Evolutionary conservation across 2,113 vertebrate genomes (phyloP), one percentile per base, ranked within the genome.

Genomic region (Catharus minimus): DNA sequence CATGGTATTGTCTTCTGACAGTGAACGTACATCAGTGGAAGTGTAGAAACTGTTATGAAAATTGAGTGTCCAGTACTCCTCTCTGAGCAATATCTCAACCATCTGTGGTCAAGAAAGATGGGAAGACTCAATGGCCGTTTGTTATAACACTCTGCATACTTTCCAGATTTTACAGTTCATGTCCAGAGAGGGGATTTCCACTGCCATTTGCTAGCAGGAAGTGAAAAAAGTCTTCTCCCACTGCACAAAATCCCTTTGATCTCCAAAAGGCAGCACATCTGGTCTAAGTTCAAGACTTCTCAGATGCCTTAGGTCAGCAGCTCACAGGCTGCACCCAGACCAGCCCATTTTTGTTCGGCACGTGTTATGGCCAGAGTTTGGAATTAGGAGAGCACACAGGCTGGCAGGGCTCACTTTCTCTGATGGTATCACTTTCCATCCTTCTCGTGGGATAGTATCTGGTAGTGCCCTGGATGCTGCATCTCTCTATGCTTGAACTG

Each of bases 221-320:
- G 56, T 60, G 16, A 74, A 53, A 91, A 66, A 68, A 4, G 3
- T 64, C 41, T 89, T 36, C 15, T 64, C 33, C 49, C 28, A 67
- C 12, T 12, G 47, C 10, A 28, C 11, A 89, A 83, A 86, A 15
- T 21, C 53, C 38, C 33, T 89, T 81, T 91, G 46, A 84, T 76
- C 89, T 96, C 72, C 74, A 94, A 88, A 92, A 86, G 19, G n/a
- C 22, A 94, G 13, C 19, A 87, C 56, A 67, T 83, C 44, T 80
- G 50, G 26, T 71, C 5, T 9, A 77, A 84, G 10, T 27, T 49
- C 27, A 77, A 87, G 33, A 46, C 60, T 73, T 93, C 66, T 80
- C 58, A 49, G 43, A 15, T 61, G 18, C 17, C 56, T 21, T 24
- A 66, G 53, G 71, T 80, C 88, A 80, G 60, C 56, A 69, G 39